Evolutionary conservation across 2,113 vertebrate species (phyloP).

Genomic region (Corythornis cristatus): DNA sequence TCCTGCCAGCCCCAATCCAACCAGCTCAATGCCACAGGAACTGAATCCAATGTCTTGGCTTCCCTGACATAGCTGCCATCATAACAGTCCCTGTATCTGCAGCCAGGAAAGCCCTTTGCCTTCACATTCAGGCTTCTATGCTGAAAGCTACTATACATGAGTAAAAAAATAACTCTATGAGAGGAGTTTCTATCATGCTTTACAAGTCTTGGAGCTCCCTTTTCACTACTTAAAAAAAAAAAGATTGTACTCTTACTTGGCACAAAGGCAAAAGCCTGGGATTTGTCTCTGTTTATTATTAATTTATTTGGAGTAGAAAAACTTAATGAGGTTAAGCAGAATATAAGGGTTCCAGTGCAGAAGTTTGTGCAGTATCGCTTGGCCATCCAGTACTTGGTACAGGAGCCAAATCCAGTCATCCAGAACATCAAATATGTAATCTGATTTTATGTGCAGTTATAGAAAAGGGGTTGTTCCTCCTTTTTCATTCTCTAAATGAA

Average conservation of each 20-base stretch:
- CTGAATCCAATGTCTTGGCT: not conserved
- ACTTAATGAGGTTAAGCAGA: not conserved
- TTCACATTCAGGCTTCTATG: not conserved
- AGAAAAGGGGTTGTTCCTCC: not conserved
- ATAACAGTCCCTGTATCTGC: not conserved
- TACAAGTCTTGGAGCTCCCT: not conserved
- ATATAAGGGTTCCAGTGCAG: not conserved
- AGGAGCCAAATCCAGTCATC: not conserved
- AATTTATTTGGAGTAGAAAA: not conserved
- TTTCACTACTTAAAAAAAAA: no score
- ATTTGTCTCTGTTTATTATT: not conserved
- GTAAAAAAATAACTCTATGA: not conserved
- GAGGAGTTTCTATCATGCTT: not conserved
- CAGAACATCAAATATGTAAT: not conserved
- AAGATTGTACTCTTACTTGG: not conserved
- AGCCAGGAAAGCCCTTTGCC: not conserved
- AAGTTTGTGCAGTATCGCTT: not conserved
- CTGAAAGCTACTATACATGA: not conserved
- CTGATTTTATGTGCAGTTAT: not conserved
- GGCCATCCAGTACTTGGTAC: not conserved
- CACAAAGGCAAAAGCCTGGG: not conserved
- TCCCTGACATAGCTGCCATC: not conserved
- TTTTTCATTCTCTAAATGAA: not conserved
- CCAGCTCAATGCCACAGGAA: not conserved
- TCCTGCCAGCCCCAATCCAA: not conserved